Conservation (phyloP, 2,113 vertebrate species). For the Tor tambroides region DNA sequence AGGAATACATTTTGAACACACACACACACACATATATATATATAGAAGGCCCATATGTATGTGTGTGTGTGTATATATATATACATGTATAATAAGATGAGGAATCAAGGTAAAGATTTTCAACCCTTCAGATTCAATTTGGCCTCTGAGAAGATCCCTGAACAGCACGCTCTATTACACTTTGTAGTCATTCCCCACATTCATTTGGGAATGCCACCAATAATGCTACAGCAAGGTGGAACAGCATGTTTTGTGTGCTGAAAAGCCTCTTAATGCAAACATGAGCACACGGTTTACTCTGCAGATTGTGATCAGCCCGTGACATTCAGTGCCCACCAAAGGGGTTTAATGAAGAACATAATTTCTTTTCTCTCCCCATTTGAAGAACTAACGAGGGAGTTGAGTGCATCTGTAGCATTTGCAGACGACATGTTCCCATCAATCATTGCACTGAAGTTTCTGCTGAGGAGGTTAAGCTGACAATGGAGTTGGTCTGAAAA, state of each 20-base stretch:
- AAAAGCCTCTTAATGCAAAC: constrained; percentile 12
- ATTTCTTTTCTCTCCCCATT: constrained; percentile 11
- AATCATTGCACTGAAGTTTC: neutral
- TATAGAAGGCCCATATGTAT: too few species aligned
- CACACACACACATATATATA: too few species aligned
- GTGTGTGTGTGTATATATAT: too few species aligned
- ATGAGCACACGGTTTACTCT: neutral
- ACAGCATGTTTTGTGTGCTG: constrained; percentile 13
- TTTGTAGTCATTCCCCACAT: neutral
- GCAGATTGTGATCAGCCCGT: constrained; percentile 17
- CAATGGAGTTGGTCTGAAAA: neutral
- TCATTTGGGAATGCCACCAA: neutral
- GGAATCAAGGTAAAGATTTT: too few species aligned
- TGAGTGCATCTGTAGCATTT: constrained; percentile 13
- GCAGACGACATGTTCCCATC: neutral
- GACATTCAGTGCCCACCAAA: constrained; percentile 8
- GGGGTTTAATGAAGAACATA: constrained; percentile 2
- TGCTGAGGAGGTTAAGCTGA: neutral
- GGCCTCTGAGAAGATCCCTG: neutral
- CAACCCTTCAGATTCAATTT: neutral
- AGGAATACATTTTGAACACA: too few species aligned
- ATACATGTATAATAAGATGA: too few species aligned
- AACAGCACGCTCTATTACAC: neutral
- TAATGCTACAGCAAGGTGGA: constrained; percentile 3
- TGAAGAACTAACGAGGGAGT: neutral